Conservation (phyloP, 2,797 vertebrate genomes). For the Xenops minutus region DNA sequence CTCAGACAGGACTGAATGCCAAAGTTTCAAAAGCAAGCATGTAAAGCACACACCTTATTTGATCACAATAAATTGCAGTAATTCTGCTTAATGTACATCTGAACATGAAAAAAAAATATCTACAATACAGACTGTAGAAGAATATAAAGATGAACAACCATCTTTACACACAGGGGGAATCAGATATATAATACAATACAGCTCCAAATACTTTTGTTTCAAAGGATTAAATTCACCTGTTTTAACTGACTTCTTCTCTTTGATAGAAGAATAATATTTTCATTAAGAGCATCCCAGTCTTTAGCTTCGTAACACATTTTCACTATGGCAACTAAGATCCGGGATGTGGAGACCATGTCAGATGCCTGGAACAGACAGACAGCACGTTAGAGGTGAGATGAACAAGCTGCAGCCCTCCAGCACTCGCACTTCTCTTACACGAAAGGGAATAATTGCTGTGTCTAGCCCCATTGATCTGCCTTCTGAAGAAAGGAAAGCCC, state of each 20-base stretch:
- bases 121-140: too few relatives aligned
- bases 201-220: not conserved
- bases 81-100: not conserved
- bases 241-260: constrained; percentile 97
- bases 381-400: not conserved
- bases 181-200: not conserved
- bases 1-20: not conserved
- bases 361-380: constrained; percentile 83
- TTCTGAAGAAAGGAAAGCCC: not conserved
- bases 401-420: not conserved
- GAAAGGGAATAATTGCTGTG: not conserved
- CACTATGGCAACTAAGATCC: constrained; percentile 94
- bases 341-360: constrained; percentile 97
- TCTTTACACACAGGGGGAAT: not conserved
- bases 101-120: not conserved
- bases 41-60: not conserved
- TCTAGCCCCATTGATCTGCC: not conserved
- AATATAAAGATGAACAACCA: not conserved
- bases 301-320: constrained; percentile 97
- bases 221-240: constrained; percentile 80
- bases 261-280: constrained; percentile 95
- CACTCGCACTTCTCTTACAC: not conserved
- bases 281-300: constrained; percentile 95
- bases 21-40: not conserved
- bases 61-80: not conserved